phyloP scores from a whole-genome alignment of 2,888 invertebrate genomes.

The Aleiodes testaceus region DNA sequence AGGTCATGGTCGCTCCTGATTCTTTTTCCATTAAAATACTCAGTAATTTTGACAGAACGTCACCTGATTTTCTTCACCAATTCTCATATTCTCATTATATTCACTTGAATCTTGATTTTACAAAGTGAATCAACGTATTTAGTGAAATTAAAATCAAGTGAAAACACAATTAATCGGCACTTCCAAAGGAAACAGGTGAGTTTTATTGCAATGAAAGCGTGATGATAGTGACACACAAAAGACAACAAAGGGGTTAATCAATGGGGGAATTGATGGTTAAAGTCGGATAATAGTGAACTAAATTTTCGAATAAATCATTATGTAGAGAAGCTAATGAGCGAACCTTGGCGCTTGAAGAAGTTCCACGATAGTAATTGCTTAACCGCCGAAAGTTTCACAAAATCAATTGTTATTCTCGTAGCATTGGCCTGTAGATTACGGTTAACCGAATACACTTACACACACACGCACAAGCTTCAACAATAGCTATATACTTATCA shows the following conservation, averaged over 20 bases:
- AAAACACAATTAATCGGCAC: too few species aligned
- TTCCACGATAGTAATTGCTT: conserved; percentile 56
- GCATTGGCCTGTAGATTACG: conserved; percentile 52
- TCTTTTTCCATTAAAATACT: background rate
- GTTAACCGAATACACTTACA: conserved; percentile 41
- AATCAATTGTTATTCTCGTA: conserved; percentile 59
- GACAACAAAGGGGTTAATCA: background rate
- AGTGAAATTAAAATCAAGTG: too few species aligned
- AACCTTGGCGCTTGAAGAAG: background rate
- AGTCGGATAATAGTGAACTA: background rate
- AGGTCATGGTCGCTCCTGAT: conserved; percentile 61
- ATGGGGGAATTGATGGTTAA: background rate
- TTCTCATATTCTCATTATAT: too few species aligned
- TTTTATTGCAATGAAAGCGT: background rate
- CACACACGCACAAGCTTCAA: background rate
- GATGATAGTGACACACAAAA: conserved; percentile 9
- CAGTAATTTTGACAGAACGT: conserved; percentile 11
- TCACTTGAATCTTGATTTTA: background rate
- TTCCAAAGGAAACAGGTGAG: conserved; percentile 12
- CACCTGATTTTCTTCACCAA: background rate
- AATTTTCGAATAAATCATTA: conserved; percentile 2
- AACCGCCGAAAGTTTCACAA: conserved; percentile 62
- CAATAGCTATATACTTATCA: conserved; percentile 4
- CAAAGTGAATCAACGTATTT: background rate
- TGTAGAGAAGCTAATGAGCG: background rate